Evolutionary conservation across 2,797 vertebrate genomes (phyloP).

Genomic region (Chanos chanos): DNA sequence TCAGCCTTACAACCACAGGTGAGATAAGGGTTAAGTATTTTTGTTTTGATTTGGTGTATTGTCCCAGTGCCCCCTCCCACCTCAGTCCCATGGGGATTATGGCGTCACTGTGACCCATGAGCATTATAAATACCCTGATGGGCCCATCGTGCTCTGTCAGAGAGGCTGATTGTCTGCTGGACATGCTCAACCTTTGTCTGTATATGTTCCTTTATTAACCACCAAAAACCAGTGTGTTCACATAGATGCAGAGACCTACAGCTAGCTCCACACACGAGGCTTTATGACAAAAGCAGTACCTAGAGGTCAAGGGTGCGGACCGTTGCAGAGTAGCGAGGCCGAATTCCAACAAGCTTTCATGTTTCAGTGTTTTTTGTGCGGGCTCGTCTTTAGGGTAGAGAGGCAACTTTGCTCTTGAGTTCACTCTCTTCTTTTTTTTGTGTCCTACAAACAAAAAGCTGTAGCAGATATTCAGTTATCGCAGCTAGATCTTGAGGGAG

Average conservation of each 20-base stretch:
- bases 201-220: slow-evolving; percentile 64
- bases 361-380: slow-evolving; percentile 49
- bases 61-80: slow-evolving; percentile 66
- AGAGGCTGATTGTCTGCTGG: slow-evolving; percentile 74
- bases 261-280: slow-evolving; percentile 60
- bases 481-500: background rate
- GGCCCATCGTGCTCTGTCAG: slow-evolving; percentile 68
- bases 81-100: slow-evolving; percentile 42
- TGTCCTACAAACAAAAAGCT: slow-evolving; percentile 17
- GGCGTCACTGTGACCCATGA: slow-evolving; percentile 48
- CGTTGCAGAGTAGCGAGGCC: slow-evolving; percentile 37
- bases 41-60: slow-evolving; percentile 67
- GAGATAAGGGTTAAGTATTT: slow-evolving; percentile 65
- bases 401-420: slow-evolving; percentile 40
- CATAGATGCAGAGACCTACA: slow-evolving; percentile 65
- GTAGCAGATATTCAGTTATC: slow-evolving; percentile 19
- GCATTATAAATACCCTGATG: slow-evolving; percentile 75
- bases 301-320: slow-evolving; percentile 40
- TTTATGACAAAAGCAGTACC: slow-evolving; percentile 63
- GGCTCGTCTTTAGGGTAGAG: slow-evolving; percentile 54
- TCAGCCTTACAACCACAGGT: slow-evolving; percentile 21
- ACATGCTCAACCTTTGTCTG: slow-evolving; percentile 71
- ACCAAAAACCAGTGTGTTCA: slow-evolving; percentile 49
- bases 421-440: slow-evolving; percentile 41
- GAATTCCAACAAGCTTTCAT: slow-evolving; percentile 25